phyloP scores from a whole-genome alignment of 2,113 vertebrate species.

The Oostethus manadensis region DNA sequence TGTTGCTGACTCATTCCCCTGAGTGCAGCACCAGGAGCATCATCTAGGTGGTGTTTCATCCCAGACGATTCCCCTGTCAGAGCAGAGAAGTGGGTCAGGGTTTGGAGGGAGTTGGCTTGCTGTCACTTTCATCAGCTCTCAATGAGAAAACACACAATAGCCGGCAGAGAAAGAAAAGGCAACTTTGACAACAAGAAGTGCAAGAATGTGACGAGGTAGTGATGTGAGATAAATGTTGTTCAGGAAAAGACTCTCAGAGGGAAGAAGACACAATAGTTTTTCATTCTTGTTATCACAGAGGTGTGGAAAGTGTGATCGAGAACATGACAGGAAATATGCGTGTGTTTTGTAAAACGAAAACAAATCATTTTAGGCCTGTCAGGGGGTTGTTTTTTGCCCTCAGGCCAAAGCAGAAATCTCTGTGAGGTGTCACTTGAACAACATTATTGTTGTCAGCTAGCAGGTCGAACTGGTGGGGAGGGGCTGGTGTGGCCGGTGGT shows the following conservation, averaged over 20 bases:
- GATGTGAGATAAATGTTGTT: slow-evolving; percentile 8
- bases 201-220: slow-evolving; percentile 3
- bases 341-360: neutral
- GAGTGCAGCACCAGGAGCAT: slow-evolving; percentile 22
- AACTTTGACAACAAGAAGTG: slow-evolving; percentile 14
- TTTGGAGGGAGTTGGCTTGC: slow-evolving; percentile 20
- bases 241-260: neutral
- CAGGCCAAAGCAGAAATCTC: slow-evolving; percentile 1
- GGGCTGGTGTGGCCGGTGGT: slow-evolving; percentile 63
- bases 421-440: slow-evolving; percentile 14
- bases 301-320: neutral
- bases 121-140: slow-evolving; percentile 39
- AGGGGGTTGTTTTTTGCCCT: slow-evolving; percentile 12
- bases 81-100: slow-evolving; percentile 33
- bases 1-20: slow-evolving; percentile 24
- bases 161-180: slow-evolving; percentile 16
- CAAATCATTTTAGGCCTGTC: neutral
- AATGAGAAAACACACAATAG: slow-evolving; percentile 21
- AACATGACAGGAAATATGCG: neutral
- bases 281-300: neutral
- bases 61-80: slow-evolving; percentile 22
- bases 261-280: neutral
- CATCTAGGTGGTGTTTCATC: slow-evolving; percentile 36
- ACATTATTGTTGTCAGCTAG: slow-evolving; percentile 1
- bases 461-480: slow-evolving; percentile 52